phyloP scores from a whole-genome alignment of 2,113 vertebrate genomes.

The Eurypyga helias region DNA sequence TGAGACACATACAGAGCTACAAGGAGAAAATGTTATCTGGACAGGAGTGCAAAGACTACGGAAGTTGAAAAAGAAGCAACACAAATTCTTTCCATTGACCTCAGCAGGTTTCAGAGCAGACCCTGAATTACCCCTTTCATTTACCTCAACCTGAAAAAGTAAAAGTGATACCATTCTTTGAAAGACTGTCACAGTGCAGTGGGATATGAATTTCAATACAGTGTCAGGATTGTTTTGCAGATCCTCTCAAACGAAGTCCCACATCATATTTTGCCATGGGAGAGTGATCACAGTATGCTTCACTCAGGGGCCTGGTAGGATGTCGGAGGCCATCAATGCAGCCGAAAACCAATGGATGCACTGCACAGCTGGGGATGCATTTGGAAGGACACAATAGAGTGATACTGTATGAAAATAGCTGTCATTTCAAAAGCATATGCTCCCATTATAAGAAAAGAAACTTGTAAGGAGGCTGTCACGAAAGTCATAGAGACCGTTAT shows the following conservation, averaged over 20 bases:
- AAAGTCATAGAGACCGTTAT: neutral
- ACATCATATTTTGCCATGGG: neutral
- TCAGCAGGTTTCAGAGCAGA: neutral
- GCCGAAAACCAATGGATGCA: rapidly evolving
- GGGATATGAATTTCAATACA: neutral
- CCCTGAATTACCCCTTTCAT: neutral
- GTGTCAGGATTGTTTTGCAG: neutral
- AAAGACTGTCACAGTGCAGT: neutral
- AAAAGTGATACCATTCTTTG: neutral
- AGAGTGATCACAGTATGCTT: neutral
- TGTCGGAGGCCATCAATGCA: neutral
- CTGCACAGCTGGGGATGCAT: neutral
- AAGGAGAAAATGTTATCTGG: neutral
- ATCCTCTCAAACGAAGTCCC: neutral
- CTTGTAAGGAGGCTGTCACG: neutral
- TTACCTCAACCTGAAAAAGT: neutral
- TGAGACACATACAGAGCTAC: neutral
- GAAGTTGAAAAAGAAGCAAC: neutral
- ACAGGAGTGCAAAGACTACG: neutral
- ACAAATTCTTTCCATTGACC: neutral
- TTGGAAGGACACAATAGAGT: neutral
- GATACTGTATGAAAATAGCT: neutral
- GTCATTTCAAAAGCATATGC: neutral
- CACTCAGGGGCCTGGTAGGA: neutral
- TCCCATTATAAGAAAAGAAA: neutral